Percentiles rank a stretch among this genome's conserved stretches.
Evolutionary conservation across 1,140 invertebrate species (phyloP).

Genomic region (Trialeurodes vaporariorum): DNA sequence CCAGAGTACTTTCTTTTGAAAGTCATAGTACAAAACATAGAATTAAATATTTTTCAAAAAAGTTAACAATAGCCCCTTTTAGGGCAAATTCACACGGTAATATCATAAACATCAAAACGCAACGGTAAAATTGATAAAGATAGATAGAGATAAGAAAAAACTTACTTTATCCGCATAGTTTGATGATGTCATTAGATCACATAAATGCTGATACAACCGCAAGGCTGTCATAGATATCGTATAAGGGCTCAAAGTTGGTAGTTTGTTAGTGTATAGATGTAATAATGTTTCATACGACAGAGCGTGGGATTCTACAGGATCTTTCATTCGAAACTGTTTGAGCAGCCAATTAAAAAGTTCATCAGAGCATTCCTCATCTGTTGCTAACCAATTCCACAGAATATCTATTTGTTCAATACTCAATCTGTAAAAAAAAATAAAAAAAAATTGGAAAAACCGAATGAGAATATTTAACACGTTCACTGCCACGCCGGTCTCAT

Average conservation of each 20-base stretch:
- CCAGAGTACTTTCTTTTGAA: too few relatives aligned
- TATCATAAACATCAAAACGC: too few relatives aligned
- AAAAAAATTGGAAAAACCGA: too few relatives aligned
- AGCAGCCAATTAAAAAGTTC: slow-evolving; percentile 87
- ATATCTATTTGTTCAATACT: slow-evolving; percentile 80
- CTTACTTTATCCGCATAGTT: not conserved
- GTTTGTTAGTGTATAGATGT: slow-evolving; percentile 77
- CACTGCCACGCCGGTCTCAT: too few relatives aligned
- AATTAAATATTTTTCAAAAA: too few relatives aligned
- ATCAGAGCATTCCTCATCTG: slow-evolving; percentile 69
- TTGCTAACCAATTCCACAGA: slow-evolving; percentile 79
- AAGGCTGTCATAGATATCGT: slow-evolving; percentile 83
- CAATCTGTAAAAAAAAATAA: slow-evolving; percentile 42
- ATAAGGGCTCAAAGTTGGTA: slow-evolving; percentile 76
- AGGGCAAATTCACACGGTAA: too few relatives aligned
- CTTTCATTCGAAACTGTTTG: slow-evolving; percentile 77
- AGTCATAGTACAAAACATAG: too few relatives aligned
- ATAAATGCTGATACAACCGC: slow-evolving; percentile 80
- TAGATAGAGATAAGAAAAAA: slow-evolving; percentile 2
- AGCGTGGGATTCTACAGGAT: slow-evolving; percentile 56
- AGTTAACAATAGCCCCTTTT: too few relatives aligned
- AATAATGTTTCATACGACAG: slow-evolving; percentile 72
- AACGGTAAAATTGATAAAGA: too few relatives aligned
- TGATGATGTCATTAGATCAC: slow-evolving; percentile 43
- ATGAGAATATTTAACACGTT: too few relatives aligned